Base-by-base conservation (phyloP, 2,888 invertebrate genomes). In the Zootermopsis nevadensis region DNA sequence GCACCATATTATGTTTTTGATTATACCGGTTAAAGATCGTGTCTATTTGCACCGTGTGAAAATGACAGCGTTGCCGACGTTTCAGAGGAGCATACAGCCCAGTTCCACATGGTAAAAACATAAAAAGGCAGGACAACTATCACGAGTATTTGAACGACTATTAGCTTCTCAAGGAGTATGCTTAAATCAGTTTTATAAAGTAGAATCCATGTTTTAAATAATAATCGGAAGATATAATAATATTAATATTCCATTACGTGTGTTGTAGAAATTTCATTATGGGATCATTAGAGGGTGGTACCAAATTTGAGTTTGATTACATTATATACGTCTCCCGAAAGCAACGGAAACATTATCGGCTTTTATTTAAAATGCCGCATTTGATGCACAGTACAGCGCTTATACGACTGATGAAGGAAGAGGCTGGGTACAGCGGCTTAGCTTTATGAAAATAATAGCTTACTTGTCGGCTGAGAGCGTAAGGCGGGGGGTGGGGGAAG, bases 391-490 rank as follows among this genome's bases (percentile, higher is more conserved):
- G 27, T 33, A 30, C 38, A 24, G 3, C 33, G 42, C 38, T n/a
- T 42, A 38, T 38, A 74, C 22, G 74, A 24, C 7, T 3, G 53
- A 7, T 10, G 53, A 3, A 53, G 53, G 19, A 15, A 53, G 76
- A 27, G 27, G 42, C 19, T 30, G 15, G 42, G 30, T 27, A n/a
- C 35, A 19, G 35, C 77, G 77, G 77, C 55, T 4, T 24, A 19
- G 66, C 79, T 79, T 79, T 79, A 79, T 79, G 79, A 79, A 79
- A 79, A 79, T 79, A 48, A 79, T 79, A 79, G 79, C 79, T 79
- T 79, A 79, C 60, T 79, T 66, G 79, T 66, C 60, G 35, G 79
- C 60, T 22, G 48, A 15, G 15, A 19, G 48, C 42, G 30, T n/a
- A 19, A 77, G 30, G 22, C 24, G 72, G 31, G n/a, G 35, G 76